A percentile compares a stretch with the other conserved stretches of the same genome.
These are phyloP conservation scores for Erythrolamprus reginae DNA, from an alignment of 2,113 vertebrate genomes.

Conservation along the genomic window DNA sequence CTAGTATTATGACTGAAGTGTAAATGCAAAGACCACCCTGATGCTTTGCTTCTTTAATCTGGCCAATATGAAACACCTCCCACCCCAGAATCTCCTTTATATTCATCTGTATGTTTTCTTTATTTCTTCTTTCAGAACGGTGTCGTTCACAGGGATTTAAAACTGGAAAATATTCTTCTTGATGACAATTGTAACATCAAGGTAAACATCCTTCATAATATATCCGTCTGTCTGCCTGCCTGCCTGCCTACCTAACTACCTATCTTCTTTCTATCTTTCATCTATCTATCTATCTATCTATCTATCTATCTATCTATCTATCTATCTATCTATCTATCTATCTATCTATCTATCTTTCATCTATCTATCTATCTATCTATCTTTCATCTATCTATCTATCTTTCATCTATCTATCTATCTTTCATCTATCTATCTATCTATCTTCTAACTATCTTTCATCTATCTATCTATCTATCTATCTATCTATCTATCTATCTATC, in stretches of 20 bases:
- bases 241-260: conserved; percentile 31
- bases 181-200: conserved; percentile 99
- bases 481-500: too few species aligned
- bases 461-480: too few species aligned
- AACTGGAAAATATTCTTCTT: conserved; percentile 98
- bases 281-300: too few species aligned
- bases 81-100: conserved; percentile 7
- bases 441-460: too few species aligned
- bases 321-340: conserved; percentile 34
- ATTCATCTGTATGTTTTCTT: neutral
- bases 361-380: too few species aligned
- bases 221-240: conserved; percentile 36
- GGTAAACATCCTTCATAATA: conserved; percentile 70
- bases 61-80: neutral
- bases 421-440: too few species aligned
- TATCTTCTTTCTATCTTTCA: too few species aligned
- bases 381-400: too few species aligned
- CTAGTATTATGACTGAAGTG: conserved; percentile 59
- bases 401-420: neutral
- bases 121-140: conserved; percentile 80
- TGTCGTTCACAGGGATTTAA: conserved; percentile 95
- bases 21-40: conserved; percentile 62
- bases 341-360: neutral
- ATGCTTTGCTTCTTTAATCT: conserved; percentile 51
- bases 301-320: conserved; percentile 30